Evolutionary conservation across 2,888 invertebrate genomes (phyloP), one percentile per base, ranked within the genome.

Genomic region (Coelopa pilipes): DNA sequence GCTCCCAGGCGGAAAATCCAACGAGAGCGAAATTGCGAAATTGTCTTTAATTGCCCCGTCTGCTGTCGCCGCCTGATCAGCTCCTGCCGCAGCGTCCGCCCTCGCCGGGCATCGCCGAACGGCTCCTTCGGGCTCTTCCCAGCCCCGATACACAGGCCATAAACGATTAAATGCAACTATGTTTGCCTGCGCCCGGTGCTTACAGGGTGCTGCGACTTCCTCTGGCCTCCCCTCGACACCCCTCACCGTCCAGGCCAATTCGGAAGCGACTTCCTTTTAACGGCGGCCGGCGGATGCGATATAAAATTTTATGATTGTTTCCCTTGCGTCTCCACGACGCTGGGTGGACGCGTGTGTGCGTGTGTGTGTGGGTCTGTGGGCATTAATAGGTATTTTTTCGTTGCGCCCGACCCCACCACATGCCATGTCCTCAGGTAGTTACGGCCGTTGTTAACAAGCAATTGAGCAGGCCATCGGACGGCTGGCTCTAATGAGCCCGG

Each of bases 251-350:
- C 21, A 60, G 68, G 73, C 53, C 73, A 73, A 69, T 67, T 73
- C 68, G 68, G 67, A 55, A 68, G 73, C 73, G 50, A 50, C 47
- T 55, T 21, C 71, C 63, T 71, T 70, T 65, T 65, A 63, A 63
- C 55, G 24, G 17, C 55, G 13, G 12, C 53, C 19, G 15, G 66
- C 70, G 62, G 74, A 57, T 65, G 74, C 21, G 55, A 70, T 74
- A 76, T 76, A 76, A 74, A 76, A 74, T 74, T 76, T 76, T 76
- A 76, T 74, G 72, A 74, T 72, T 67, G 60, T 70, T 74, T 71
- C 60, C 66, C 57, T 34, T 34, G 34, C 34, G 34, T 34, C 34
- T 7, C 2, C 34, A 34, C 34, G 7, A n/a, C n/a, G n/a, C n/a
- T n/a, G n/a, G n/a, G n/a, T n/a, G n/a, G n/a, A n/a, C n/a, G n/a